Evolutionary conservation across 2,888 invertebrate species (phyloP).

Genomic region (Gibbula magus): DNA sequence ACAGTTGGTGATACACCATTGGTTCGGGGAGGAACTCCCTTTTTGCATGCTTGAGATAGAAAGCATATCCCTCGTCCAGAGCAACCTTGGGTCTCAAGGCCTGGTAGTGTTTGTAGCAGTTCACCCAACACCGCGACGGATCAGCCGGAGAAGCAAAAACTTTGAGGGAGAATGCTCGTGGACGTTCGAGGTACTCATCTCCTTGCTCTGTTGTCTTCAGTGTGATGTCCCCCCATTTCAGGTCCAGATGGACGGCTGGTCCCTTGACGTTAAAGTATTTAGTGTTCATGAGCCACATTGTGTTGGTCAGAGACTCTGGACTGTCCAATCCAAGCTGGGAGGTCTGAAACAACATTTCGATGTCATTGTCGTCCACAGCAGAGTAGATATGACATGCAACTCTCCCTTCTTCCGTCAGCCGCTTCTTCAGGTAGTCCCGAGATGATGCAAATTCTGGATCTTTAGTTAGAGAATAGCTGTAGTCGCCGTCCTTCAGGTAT

Average conservation of each 20-base stretch:
- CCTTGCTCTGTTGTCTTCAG: neutral
- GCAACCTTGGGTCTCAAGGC: neutral
- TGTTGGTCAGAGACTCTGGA: neutral
- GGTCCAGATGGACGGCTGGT: neutral
- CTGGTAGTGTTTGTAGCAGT: constrained; percentile 4
- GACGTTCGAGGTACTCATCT: neutral
- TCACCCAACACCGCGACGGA: neutral
- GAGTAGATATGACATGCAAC: neutral
- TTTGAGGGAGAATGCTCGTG: neutral
- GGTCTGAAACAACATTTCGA: neutral
- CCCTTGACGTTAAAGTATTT: neutral
- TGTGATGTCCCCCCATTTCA: neutral
- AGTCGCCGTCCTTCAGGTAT: neutral
- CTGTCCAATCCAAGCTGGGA: neutral
- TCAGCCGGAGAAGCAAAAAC: neutral
- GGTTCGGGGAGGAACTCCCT: neutral
- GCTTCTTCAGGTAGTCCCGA: neutral
- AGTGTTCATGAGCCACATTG: neutral
- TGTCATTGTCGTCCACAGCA: neutral
- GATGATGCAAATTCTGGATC: neutral
- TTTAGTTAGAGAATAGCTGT: neutral
- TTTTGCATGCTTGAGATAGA: neutral
- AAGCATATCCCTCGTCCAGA: neutral
- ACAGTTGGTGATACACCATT: neutral
- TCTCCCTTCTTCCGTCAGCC: neutral